Evolutionary conservation across 2,797 vertebrate genomes (phyloP).

Genomic region (Ceyx erithaca): DNA sequence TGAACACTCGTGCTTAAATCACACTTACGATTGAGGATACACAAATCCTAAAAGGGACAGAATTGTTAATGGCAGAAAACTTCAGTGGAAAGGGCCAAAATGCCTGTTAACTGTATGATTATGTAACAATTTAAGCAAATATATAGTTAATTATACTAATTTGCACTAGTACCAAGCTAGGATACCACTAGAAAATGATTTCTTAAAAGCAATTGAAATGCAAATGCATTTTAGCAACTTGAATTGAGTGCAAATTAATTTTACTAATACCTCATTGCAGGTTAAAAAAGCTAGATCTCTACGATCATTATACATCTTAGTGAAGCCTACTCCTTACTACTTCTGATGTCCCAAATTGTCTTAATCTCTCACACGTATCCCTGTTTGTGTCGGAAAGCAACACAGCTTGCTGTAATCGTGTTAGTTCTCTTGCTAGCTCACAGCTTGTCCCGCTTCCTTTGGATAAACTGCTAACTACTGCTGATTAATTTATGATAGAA

Average conservation of each 20-base stretch:
- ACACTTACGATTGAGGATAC: background rate
- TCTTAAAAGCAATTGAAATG: background rate
- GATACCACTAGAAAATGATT: fast-evolving
- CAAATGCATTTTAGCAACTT: background rate
- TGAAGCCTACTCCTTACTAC: background rate
- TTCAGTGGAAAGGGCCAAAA: background rate
- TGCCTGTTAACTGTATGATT: background rate
- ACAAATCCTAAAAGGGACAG: fast-evolving
- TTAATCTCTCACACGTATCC: background rate
- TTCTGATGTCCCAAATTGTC: too few relatives aligned
- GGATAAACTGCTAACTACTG: too few relatives aligned
- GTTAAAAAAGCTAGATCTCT: background rate
- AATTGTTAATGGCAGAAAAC: background rate
- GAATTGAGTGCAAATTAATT: background rate
- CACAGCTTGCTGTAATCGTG: background rate
- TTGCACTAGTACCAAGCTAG: background rate
- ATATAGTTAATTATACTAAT: background rate
- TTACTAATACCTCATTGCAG: background rate
- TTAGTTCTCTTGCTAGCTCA: background rate
- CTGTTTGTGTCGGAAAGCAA: background rate
- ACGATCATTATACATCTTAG: background rate
- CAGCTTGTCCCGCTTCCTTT: too few relatives aligned
- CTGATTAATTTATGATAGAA: too few relatives aligned
- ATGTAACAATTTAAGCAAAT: background rate
- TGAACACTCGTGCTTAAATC: background rate